Conservation (phyloP, 2,888 invertebrate genomes). For the Nemoura dubitans region DNA sequence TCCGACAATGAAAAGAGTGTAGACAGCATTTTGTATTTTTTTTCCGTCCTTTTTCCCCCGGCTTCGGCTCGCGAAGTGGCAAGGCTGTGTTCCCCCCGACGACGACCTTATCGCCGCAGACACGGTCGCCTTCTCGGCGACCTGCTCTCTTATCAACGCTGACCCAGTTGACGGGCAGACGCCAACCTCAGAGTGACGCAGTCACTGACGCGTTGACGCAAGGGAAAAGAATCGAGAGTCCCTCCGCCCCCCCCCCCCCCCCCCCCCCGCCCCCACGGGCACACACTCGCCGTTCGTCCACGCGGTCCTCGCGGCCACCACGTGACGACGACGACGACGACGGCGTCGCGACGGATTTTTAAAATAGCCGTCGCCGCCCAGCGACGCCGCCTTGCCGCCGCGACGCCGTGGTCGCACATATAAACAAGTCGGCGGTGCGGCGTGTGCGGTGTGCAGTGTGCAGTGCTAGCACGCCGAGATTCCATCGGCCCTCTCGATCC, state of each 20-base stretch:
- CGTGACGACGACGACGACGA: neutral
- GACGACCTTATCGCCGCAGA: neutral
- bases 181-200: neutral
- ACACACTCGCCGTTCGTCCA: no score
- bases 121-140: neutral
- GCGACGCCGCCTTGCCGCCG: neutral
- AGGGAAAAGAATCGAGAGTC: no score
- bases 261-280: no score
- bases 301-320: neutral
- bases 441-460: no score
- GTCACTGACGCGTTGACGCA: no score
- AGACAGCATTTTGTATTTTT: constrained; percentile 26
- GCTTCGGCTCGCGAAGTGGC: constrained; percentile 2
- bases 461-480: no score
- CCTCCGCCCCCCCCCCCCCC: no score
- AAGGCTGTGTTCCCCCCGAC: neutral
- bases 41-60: constrained; percentile 39
- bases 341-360: neutral
- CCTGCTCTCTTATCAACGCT: neutral
- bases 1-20: constrained; percentile 36
- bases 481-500: neutral
- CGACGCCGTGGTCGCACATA: neutral
- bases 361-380: neutral
- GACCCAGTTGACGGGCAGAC: neutral
- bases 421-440: neutral